phyloP scores from a whole-genome alignment of 2,888 invertebrate genomes.

The Parascotia fuliginaria region DNA sequence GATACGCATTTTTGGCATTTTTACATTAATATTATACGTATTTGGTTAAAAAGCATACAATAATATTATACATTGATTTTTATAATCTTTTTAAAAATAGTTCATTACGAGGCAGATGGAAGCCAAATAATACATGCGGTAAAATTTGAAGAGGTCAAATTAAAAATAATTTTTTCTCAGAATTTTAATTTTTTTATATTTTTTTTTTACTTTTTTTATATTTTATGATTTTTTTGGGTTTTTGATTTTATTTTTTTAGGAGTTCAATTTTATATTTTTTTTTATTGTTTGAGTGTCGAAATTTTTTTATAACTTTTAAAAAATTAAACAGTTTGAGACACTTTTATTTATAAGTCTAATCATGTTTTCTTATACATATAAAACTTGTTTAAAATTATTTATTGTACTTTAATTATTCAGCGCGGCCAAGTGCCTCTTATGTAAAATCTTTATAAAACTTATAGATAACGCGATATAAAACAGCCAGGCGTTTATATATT shows the following conservation, averaged over 20 bases:
- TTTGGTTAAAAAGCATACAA: slow-evolving; percentile 34
- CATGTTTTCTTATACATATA: slow-evolving; percentile 75
- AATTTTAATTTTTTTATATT: slow-evolving; percentile 56
- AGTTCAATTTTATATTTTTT: slow-evolving; percentile 58
- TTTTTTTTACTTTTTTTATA: slow-evolving; percentile 48
- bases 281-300: slow-evolving; percentile 58
- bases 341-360: slow-evolving; percentile 69
- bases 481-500: slow-evolving; percentile 58
- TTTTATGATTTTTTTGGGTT: slow-evolving; percentile 53
- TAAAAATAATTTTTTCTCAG: slow-evolving; percentile 60
- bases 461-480: slow-evolving; percentile 67
- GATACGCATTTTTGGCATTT: slow-evolving; percentile 20
- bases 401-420: slow-evolving; percentile 80
- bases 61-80: slow-evolving; percentile 35
- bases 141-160: slow-evolving; percentile 57
- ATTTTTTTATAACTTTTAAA: slow-evolving; percentile 66
- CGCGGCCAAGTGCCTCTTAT: slow-evolving; percentile 73
- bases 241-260: slow-evolving; percentile 55
- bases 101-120: slow-evolving; percentile 38
- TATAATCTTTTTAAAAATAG: slow-evolving; percentile 33
- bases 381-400: slow-evolving; percentile 75
- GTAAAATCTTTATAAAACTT: slow-evolving; percentile 82
- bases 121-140: slow-evolving; percentile 53
- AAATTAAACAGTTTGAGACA: slow-evolving; percentile 76
- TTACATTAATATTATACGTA: slow-evolving; percentile 17